These are phyloP conservation scores for Sceloporus undulatus DNA, from an alignment of 2,113 vertebrate genomes.

Conservation along the genomic window DNA sequence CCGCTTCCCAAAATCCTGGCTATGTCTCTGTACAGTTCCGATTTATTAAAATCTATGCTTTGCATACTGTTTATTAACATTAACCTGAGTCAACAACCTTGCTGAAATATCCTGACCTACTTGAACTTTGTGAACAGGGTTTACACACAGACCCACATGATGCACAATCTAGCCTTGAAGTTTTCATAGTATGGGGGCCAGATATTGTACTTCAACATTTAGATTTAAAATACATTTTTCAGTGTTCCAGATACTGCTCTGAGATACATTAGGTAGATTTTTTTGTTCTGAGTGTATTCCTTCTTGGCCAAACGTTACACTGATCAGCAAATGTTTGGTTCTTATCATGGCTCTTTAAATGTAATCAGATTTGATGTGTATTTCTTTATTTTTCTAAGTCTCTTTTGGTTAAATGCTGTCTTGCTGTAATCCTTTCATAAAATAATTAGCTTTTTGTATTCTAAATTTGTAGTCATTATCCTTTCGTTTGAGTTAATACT, in stretches of 20 bases:
- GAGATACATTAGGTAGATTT: conserved; percentile 32
- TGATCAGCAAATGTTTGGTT: rapidly evolving
- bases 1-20: no score
- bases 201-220: not conserved
- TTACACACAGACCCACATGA: not conserved
- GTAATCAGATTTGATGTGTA: not conserved
- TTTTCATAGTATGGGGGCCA: not conserved
- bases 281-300: not conserved
- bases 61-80: no score
- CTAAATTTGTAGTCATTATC: not conserved
- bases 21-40: no score
- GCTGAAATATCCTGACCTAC: not conserved
- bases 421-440: not conserved
- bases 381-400: not conserved
- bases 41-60: no score
- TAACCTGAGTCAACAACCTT: no score
- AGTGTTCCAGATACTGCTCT: conserved; percentile 34
- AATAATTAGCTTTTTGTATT: not conserved
- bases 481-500: not conserved
- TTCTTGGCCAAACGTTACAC: not conserved
- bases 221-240: conserved; percentile 36
- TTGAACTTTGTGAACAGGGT: not conserved
- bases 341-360: not conserved
- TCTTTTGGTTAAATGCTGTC: not conserved
- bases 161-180: not conserved